Evolutionary conservation across 2,113 vertebrate species (phyloP).

Genomic region (Scytalopus superciliaris): DNA sequence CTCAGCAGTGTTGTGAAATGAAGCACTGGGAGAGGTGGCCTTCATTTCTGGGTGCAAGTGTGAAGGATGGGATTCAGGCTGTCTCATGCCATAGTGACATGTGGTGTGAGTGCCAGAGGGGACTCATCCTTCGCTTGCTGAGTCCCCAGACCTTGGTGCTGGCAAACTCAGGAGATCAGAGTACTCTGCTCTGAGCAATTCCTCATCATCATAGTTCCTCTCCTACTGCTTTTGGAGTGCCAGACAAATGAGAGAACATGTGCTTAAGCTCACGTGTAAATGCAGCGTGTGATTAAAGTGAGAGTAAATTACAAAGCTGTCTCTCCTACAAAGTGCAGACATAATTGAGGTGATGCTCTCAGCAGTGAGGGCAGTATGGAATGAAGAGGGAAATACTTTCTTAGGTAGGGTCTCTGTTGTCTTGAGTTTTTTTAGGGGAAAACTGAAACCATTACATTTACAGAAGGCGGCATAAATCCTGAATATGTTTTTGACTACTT

Average conservation of each 20-base stretch:
- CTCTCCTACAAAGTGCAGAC: not conserved
- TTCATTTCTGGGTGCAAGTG: not conserved
- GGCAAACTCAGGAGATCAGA: not conserved
- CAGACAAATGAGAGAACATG: not conserved
- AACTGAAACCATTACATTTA: not conserved
- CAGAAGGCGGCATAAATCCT: not conserved
- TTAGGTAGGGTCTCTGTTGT: not conserved
- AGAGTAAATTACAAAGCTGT: not conserved
- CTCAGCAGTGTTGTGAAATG: not conserved
- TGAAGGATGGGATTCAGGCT: not conserved
- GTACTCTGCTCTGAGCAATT: not conserved
- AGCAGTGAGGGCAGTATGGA: not conserved
- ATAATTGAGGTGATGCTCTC: not conserved
- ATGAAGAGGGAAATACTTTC: not conserved
- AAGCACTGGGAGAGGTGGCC: not conserved
- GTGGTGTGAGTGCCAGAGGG: not conserved
- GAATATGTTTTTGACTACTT: not conserved
- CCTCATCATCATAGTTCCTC: not conserved
- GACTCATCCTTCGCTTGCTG: rapidly evolving
- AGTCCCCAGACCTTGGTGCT: not conserved
- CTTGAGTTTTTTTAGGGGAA: not conserved
- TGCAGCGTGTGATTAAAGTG: not conserved
- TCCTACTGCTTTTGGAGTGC: not conserved
- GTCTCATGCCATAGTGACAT: rapidly evolving
- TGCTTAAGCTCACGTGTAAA: not conserved